These are phyloP conservation scores for Zingel zingel DNA, from an alignment of 2,113 vertebrate species.

Conservation along the genomic window DNA sequence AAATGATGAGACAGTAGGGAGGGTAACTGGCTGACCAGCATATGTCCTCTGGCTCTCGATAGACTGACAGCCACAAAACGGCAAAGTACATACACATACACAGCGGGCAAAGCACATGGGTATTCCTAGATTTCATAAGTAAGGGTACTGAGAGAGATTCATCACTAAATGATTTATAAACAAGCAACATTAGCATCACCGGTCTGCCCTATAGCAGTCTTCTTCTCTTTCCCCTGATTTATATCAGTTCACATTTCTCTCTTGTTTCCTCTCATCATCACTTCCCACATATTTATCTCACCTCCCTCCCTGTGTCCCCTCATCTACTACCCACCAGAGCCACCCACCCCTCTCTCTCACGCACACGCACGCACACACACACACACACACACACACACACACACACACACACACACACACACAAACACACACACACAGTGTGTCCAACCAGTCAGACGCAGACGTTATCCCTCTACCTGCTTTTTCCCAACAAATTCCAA, in stretches of 20 bases:
- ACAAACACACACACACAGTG: not conserved
- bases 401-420: not conserved
- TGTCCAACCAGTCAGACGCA: slow-evolving; percentile 12
- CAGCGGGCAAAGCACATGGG: slow-evolving; percentile 20
- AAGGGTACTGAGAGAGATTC: slow-evolving; percentile 10
- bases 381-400: not conserved
- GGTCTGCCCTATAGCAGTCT: not conserved
- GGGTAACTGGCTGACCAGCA: slow-evolving; percentile 64
- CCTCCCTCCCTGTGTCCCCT: not conserved
- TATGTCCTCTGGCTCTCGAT: slow-evolving; percentile 64
- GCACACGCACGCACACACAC: not conserved
- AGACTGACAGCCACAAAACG: slow-evolving; percentile 55
- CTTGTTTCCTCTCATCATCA: not conserved
- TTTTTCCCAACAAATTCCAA: slow-evolving; percentile 19
- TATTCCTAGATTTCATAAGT: slow-evolving; percentile 35
- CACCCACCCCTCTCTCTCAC: not conserved
- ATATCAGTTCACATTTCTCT: slow-evolving; percentile 11
- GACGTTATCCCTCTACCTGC: slow-evolving; percentile 18
- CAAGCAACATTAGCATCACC: slow-evolving; percentile 24
- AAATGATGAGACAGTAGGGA: slow-evolving; percentile 68
- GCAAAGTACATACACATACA: slow-evolving; percentile 13
- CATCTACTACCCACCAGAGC: slow-evolving; percentile 5
- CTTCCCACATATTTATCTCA: slow-evolving; percentile 11
- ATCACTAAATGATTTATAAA: slow-evolving; percentile 51
- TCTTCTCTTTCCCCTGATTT: not conserved